A percentile compares a stretch with the other conserved stretches of the same genome.
phyloP scores from a whole-genome alignment of 2,888 invertebrate genomes.

The Lochmaea crataegi region DNA sequence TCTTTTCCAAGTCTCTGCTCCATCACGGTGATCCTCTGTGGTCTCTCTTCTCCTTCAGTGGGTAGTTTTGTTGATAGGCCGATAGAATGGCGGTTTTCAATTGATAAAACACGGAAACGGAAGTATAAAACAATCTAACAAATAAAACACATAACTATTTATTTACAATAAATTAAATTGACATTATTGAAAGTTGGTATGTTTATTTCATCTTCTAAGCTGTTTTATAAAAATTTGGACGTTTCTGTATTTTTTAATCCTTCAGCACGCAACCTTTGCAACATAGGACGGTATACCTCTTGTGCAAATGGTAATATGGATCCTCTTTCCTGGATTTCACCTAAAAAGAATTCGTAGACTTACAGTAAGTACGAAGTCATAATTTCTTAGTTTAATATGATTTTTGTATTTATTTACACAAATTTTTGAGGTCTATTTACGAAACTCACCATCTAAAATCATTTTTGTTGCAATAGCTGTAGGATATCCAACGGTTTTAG shows the following conservation, averaged over 20 bases:
- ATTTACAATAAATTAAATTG: no score
- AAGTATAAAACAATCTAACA: no score
- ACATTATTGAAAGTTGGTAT: background rate
- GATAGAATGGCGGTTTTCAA: no score
- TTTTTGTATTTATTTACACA: no score
- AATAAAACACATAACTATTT: no score
- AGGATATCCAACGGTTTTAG: slow-evolving; percentile 91
- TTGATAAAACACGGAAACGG: no score
- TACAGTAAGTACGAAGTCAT: no score
- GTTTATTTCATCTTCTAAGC: background rate
- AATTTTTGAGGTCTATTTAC: background rate
- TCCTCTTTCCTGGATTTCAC: slow-evolving; percentile 96
- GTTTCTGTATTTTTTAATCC: slow-evolving; percentile 81
- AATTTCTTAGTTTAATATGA: no score
- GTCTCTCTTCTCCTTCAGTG: no score
- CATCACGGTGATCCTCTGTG: no score
- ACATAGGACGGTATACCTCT: slow-evolving; percentile 92
- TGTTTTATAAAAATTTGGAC: slow-evolving; percentile 66
- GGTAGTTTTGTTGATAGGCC: no score
- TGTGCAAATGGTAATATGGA: slow-evolving; percentile 91
- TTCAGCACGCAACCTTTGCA: slow-evolving; percentile 87
- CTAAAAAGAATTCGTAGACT: slow-evolving; percentile 64
- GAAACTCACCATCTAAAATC: slow-evolving; percentile 87
- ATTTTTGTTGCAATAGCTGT: slow-evolving; percentile 97
- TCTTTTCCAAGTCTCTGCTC: no score